These are phyloP conservation scores for Potorous gilbertii DNA, from an alignment of 2,797 vertebrate species.

Conservation along the genomic window DNA sequence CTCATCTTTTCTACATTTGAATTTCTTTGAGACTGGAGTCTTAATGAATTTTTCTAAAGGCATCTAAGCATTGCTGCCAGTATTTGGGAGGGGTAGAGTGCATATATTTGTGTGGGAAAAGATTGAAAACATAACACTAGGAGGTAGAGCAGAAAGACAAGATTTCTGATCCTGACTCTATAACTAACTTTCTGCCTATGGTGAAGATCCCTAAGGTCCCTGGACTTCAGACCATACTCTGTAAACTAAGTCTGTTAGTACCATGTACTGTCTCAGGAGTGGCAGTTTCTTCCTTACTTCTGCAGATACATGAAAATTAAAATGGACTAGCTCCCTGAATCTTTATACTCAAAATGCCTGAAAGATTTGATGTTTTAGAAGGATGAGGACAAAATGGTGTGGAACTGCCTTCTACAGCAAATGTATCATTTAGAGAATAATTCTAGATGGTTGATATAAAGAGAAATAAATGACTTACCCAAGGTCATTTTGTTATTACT, in stretches of 20 bases:
- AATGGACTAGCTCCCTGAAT: background rate
- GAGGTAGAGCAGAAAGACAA: background rate
- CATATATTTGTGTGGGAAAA: background rate
- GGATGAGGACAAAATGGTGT: background rate
- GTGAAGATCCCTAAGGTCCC: background rate
- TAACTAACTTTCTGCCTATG: background rate
- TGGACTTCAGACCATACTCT: background rate
- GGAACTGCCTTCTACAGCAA: background rate
- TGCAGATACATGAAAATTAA: background rate
- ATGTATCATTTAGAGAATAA: background rate
- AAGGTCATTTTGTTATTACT: background rate
- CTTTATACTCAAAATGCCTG: background rate
- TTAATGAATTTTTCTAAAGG: slow-evolving; percentile 22
- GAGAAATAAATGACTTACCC: background rate
- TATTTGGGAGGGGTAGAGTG: background rate
- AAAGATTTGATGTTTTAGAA: background rate
- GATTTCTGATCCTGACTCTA: background rate
- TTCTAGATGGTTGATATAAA: background rate
- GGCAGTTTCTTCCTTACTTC: background rate
- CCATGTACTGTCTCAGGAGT: background rate
- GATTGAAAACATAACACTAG: background rate
- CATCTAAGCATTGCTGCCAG: background rate
- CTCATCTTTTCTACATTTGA: background rate
- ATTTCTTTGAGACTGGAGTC: background rate
- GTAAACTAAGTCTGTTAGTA: background rate